Conservation (phyloP, 2,888 invertebrate species). For the Oligia strigilis region DNA sequence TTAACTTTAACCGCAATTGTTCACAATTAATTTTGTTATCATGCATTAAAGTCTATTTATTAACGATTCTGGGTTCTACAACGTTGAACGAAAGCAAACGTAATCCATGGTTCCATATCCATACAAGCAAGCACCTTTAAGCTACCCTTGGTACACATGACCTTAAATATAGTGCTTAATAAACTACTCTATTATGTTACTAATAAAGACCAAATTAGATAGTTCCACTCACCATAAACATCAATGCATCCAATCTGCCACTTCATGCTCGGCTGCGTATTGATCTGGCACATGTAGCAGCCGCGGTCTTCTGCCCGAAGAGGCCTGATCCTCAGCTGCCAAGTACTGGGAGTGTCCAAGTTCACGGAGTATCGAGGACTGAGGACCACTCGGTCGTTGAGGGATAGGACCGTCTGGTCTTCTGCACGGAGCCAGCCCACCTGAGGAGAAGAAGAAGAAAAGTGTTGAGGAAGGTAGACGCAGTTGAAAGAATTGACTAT, state of each 20-base stretch:
- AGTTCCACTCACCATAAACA: slow-evolving; percentile 93
- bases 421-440: slow-evolving; percentile 97
- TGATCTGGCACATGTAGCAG: slow-evolving; percentile 98
- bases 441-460: slow-evolving; percentile 84
- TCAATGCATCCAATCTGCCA: slow-evolving; percentile 97
- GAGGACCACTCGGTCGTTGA: slow-evolving; percentile 96
- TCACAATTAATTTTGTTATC: too few species aligned
- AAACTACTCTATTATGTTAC: not conserved
- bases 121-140: not conserved
- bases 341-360: slow-evolving; percentile 95
- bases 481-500: not conserved
- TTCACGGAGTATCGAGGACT: slow-evolving; percentile 95
- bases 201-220: not conserved
- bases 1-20: not conserved
- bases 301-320: slow-evolving; percentile 95
- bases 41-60: too few species aligned
- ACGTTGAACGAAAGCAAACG: not conserved
- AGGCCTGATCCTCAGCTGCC: slow-evolving; percentile 96
- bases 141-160: not conserved
- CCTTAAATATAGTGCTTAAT: too few species aligned
- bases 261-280: slow-evolving; percentile 95
- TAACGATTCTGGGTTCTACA: too few species aligned
- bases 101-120: not conserved
- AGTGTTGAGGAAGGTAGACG: not conserved
- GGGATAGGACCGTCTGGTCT: slow-evolving; percentile 96